These are phyloP conservation scores for Sitta europaea DNA, from an alignment of 2,113 vertebrate species.

Conservation along the genomic window DNA sequence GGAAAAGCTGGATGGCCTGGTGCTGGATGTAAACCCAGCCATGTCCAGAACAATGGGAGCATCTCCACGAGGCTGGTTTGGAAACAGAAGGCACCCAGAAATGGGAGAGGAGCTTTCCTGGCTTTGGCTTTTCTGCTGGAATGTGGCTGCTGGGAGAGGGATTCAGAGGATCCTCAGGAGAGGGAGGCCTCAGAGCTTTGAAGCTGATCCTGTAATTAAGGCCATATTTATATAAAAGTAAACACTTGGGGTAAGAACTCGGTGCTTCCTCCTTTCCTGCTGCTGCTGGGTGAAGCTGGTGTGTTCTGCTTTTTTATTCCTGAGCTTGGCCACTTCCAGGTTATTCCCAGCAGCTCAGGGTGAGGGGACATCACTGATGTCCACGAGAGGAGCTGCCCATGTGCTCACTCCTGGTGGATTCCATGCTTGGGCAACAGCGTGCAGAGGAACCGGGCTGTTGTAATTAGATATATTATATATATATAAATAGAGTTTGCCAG, in stretches of 20 bases:
- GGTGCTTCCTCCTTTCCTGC: background rate
- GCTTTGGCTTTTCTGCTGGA: background rate
- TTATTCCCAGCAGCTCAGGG: background rate
- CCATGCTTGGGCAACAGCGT: background rate
- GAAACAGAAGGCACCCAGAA: background rate
- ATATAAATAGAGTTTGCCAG: background rate
- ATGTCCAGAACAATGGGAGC: background rate
- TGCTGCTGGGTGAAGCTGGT: background rate
- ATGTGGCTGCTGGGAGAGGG: background rate
- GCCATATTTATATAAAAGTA: background rate
- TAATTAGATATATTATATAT: fast-evolving
- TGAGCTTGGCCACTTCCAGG: background rate
- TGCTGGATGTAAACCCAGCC: background rate
- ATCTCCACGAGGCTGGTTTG: background rate
- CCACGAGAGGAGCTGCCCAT: background rate
- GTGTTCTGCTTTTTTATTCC: background rate
- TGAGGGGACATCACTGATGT: fast-evolving
- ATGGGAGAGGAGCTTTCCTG: background rate
- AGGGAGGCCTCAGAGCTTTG: background rate
- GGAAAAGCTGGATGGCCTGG: background rate
- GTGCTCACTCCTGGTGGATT: background rate
- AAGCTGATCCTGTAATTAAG: slow-evolving; percentile 25
- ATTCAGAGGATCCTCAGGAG: background rate
- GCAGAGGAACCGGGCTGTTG: background rate
- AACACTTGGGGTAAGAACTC: background rate